Evolutionary conservation across 2,113 vertebrate genomes (phyloP).

Genomic region (Puma concolor): DNA sequence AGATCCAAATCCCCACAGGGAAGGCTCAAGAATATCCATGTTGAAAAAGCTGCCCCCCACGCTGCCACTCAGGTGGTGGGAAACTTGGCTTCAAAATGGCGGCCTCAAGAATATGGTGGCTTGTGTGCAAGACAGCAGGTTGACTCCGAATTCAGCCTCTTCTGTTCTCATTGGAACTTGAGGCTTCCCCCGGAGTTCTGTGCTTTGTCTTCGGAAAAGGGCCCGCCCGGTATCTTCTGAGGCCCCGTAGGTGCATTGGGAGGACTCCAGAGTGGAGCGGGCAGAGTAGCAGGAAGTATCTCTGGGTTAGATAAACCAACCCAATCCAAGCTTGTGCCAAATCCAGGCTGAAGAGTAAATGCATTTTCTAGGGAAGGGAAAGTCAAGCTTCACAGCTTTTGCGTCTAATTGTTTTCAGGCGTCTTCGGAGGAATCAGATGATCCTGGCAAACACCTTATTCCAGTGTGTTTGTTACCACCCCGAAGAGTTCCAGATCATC

Average conservation of each 20-base stretch:
- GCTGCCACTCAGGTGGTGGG: neutral
- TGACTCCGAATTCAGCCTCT: neutral
- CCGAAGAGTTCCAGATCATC: slow-evolving; percentile 93
- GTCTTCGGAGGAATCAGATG: slow-evolving; percentile 90
- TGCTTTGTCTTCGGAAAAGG: neutral
- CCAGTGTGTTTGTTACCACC: slow-evolving; percentile 92
- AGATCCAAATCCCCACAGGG: neutral
- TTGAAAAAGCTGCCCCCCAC: neutral
- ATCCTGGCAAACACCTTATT: slow-evolving; percentile 91
- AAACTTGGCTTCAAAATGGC: neutral
- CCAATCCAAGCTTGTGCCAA: neutral
- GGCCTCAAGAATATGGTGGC: neutral
- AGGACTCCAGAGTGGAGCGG: neutral
- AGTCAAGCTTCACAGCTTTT: neutral
- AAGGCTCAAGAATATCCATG: neutral
- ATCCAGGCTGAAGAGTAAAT: neutral
- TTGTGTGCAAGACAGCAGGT: neutral
- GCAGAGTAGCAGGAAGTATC: neutral
- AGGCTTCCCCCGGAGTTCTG: neutral
- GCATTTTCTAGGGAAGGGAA: neutral
- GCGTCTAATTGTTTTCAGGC: slow-evolving; percentile 79
- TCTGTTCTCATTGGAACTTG: neutral
- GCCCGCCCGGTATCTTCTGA: neutral
- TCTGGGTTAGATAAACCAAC: neutral
- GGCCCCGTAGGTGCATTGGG: fast-evolving